Conservation (phyloP, 2,797 vertebrate genomes). For the Lacerta agilis region DNA sequence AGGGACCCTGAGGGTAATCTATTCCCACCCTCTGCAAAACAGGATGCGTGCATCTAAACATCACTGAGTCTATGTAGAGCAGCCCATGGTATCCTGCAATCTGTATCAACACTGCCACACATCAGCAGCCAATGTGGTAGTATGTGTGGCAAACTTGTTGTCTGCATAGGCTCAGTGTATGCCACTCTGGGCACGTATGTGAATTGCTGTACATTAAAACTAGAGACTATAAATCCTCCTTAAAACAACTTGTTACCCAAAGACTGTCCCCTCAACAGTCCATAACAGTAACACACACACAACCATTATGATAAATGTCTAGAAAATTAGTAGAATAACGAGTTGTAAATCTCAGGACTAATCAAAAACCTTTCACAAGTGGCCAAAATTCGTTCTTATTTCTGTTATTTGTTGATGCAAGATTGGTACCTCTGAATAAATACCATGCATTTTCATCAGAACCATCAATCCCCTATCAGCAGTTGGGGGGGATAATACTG, state of each 20-base stretch:
- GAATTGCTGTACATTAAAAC: background rate
- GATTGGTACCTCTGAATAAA: background rate
- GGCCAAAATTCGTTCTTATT: background rate
- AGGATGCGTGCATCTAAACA: slow-evolving; percentile 32
- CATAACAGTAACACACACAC: background rate
- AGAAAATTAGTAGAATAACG: background rate
- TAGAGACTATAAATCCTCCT: background rate
- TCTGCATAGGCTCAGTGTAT: background rate
- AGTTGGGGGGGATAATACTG: background rate
- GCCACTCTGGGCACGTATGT: background rate
- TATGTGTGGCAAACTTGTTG: background rate
- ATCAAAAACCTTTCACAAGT: background rate
- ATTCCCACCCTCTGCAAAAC: no score
- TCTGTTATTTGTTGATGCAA: background rate
- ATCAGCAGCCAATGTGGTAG: no score
- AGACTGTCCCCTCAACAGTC: background rate
- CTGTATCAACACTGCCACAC: background rate
- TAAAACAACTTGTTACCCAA: background rate
- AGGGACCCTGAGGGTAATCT: no score
- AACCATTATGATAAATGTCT: no score
- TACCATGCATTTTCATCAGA: background rate
- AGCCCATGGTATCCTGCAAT: background rate
- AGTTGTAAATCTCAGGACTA: background rate
- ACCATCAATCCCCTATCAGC: background rate
- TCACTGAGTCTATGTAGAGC: no score